Base-by-base conservation (phyloP, 2,888 invertebrate genomes). In the Acrobasis suavella region DNA sequence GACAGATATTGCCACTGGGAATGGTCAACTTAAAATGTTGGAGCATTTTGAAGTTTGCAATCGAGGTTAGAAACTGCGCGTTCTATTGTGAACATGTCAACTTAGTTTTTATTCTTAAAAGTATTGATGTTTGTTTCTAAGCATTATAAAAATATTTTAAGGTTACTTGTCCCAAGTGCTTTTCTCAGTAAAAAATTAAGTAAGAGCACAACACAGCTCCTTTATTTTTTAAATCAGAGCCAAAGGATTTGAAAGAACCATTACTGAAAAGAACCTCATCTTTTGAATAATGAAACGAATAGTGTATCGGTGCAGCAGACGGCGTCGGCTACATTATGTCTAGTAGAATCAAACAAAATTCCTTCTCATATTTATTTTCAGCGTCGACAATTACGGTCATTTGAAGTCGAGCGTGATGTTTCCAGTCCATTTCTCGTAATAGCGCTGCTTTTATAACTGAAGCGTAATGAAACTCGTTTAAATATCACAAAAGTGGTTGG, bases 381-480 rank as follows among this genome's bases (percentile, higher is more conserved):
- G 71, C 78, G 76, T 79, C 81, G 74, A 86, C 86, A 87, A 87
- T 88, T 84, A 86, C 85, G 83, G 85, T 85, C 84, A 89, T 83
- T 88, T 79, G 79, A 83, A 83, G 80, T 83, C 82, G 78, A 86
- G 82, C 87, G 87, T 86, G 84, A 87, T 86, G 85, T 89, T 91
- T 90, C 88, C 87, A 89, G 87, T 85, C 85, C 86, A 91, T 90
- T 90, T 86, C 84, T 86, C 83, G 85, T 87, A 87, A 89, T 86
- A 87, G 84, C 85, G 69, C 80, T 75, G 84, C 86, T 90, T 90
- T 90, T 89, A 89, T 85, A 89, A 85, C 86, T 86, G 80, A 89
- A 89, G 79, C 89, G 87, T 89, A 89, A 90, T 90, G 86, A 89
- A 90, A 89, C 87, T 86, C 89, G 85, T 89, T 91, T 91, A 88